phyloP scores from a whole-genome alignment of 2,888 invertebrate genomes.

The Amblyteles armatorius region DNA sequence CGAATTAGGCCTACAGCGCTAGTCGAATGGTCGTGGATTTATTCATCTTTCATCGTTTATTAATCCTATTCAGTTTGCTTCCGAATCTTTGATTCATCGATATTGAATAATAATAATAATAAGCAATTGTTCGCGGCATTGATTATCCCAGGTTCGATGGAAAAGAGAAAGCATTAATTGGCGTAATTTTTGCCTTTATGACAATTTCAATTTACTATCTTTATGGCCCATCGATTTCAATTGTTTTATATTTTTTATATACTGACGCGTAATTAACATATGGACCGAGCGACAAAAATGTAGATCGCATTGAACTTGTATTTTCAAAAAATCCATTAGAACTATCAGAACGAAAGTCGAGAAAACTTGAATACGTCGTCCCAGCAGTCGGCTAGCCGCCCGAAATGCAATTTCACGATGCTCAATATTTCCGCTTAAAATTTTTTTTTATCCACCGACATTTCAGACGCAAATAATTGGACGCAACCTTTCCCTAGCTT shows the following conservation, averaged over 20 bases:
- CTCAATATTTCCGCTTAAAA: conserved; percentile 1
- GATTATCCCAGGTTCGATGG: too few relatives aligned
- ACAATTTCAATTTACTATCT: background rate
- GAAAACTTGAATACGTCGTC: background rate
- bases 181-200: background rate
- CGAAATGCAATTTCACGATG: background rate
- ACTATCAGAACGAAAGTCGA: background rate
- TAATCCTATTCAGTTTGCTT: background rate
- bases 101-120: background rate
- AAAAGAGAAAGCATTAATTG: too few relatives aligned
- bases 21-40: background rate
- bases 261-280: background rate
- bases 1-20: conserved; percentile 52
- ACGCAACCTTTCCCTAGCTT: background rate
- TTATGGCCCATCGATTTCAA: background rate
- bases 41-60: background rate
- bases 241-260: background rate
- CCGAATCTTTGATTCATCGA: background rate
- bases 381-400: background rate
- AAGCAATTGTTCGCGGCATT: background rate
- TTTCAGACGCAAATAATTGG: background rate
- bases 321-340: background rate
- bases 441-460: background rate
- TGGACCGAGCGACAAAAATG: background rate
- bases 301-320: background rate